Base-by-base conservation (phyloP, 1,140 invertebrate species). In the Drosophila rufa region DNA sequence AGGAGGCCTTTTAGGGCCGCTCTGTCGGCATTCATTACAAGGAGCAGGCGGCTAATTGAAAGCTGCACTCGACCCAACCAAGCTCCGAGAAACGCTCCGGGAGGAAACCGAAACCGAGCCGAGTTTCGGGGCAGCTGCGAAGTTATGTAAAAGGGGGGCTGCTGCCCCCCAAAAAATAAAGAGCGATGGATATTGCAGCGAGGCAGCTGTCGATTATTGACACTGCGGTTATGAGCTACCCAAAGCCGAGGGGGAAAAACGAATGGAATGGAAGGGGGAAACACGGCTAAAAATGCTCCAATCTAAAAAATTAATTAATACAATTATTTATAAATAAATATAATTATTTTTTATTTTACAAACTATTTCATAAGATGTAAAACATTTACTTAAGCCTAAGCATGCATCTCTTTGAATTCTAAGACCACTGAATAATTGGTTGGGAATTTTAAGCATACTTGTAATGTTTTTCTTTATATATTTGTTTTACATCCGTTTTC, bases 181-280 rank as follows among this genome's bases (percentile, higher is more conserved):
- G 30, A 47, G 43, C 50, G 68, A 73, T 73, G 69, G 55, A 81
- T 79, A 89, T 80, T 78, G 76, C 68, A 78, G 85, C 61, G 74
- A 89, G 85, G 84, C 84, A 87, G 84, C 84, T 87, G 84, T 87
- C 84, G 84, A 87, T 87, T 87, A 87, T 87, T 87, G 84, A 87
- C 84, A 87, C 84, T 87, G 84, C 85, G 84, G 77, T 89, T 48
- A 67, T 58, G 69, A 64, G 50, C 50, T 55, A 59, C 73, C 51
- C 68, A 56, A 45, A 68, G 64, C 42, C 50, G 19, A 9, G 67
- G 22, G 27, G 33, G 55, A 30, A 55, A 55, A n/a, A 36, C 25
- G 4, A 19, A 11, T 15, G 19, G 12, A 40, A 9, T 2, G 4
- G 19, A 22, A 5, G 33, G 43, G 42, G 22, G 6, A 3, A n/a